Conservation (phyloP, 2,888 invertebrate species). For the Epistrophe eligans region DNA sequence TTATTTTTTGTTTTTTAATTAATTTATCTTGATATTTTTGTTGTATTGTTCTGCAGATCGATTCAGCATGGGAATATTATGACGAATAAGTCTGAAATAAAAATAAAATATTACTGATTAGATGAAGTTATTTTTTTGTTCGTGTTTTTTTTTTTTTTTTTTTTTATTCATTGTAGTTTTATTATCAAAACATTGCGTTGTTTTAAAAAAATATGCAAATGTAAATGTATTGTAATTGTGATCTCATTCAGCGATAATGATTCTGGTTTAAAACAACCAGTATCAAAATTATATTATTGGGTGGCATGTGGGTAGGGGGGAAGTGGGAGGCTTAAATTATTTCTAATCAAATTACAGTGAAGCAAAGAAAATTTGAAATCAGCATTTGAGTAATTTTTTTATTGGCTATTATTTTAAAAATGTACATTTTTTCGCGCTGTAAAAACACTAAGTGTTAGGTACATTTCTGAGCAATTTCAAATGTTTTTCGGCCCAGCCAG, state of each 20-base stretch:
- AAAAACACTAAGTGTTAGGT: no score
- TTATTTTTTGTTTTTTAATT: constrained; percentile 1
- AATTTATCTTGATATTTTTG: constrained; percentile 3
- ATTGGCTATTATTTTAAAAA: no score
- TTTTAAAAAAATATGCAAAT: background rate
- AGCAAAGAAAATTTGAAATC: no score
- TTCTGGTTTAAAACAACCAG: background rate
- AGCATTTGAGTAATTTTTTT: no score
- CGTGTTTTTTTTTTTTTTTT: background rate
- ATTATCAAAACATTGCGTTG: background rate
- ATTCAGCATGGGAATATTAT: background rate
- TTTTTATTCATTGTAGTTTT: background rate
- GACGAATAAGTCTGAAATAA: constrained; percentile 41
- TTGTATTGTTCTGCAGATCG: background rate
- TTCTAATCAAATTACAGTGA: no score
- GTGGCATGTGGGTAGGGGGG: background rate
- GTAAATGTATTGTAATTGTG: background rate
- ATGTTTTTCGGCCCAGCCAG: no score
- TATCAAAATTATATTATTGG: background rate
- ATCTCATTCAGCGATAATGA: background rate
- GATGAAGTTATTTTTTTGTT: background rate
- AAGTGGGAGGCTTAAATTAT: background rate
- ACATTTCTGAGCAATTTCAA: no score
- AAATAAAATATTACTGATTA: constrained; percentile 15
- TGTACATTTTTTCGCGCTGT: no score